Percentiles rank a stretch among this genome's conserved stretches.
Evolutionary conservation across 2,797 vertebrate species (phyloP).

Genomic region (Ciconia nigra): DNA sequence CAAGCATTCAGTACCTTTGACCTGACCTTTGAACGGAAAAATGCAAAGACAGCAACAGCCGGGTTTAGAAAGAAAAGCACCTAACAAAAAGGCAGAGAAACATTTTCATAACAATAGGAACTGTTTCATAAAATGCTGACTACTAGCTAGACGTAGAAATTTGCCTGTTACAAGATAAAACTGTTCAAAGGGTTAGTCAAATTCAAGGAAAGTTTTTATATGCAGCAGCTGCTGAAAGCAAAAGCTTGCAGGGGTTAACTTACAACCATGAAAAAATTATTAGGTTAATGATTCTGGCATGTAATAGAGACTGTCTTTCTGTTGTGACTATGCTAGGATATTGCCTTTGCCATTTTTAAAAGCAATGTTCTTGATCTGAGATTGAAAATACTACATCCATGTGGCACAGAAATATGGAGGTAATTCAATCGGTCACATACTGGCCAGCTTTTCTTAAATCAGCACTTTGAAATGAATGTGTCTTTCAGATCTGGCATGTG

Average conservation of each 20-base stretch:
- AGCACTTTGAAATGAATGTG: slow-evolving; percentile 47
- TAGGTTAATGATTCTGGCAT: slow-evolving; percentile 43
- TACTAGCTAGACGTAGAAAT: background rate
- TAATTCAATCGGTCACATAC: slow-evolving; percentile 47
- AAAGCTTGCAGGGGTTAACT: slow-evolving; percentile 36
- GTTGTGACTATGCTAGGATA: background rate
- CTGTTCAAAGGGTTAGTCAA: slow-evolving; percentile 6
- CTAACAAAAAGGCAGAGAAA: slow-evolving; percentile 59
- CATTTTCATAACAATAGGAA: slow-evolving; percentile 70
- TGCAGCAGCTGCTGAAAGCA: slow-evolving; percentile 43
- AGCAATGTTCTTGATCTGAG: slow-evolving; percentile 41
- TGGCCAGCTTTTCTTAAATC: slow-evolving; percentile 30
- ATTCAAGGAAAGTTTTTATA: slow-evolving; percentile 38
- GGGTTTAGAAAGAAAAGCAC: slow-evolving; percentile 51
- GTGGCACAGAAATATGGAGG: background rate
- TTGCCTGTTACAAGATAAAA: background rate
- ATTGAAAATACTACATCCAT: background rate
- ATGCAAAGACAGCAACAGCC: slow-evolving; percentile 53
- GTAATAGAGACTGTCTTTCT: slow-evolving; percentile 16
- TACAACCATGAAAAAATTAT: slow-evolving; percentile 47
- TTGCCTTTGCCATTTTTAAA: slow-evolving; percentile 48
- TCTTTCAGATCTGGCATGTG: slow-evolving; percentile 40
- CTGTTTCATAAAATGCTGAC: slow-evolving; percentile 53
- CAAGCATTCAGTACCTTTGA: slow-evolving; percentile 66
- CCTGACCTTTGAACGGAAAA: slow-evolving; percentile 65